Percentiles rank a stretch among this genome's conserved stretches.
phyloP scores from a whole-genome alignment of 2,888 invertebrate genomes.

The Quadroppia sp. region DNA sequence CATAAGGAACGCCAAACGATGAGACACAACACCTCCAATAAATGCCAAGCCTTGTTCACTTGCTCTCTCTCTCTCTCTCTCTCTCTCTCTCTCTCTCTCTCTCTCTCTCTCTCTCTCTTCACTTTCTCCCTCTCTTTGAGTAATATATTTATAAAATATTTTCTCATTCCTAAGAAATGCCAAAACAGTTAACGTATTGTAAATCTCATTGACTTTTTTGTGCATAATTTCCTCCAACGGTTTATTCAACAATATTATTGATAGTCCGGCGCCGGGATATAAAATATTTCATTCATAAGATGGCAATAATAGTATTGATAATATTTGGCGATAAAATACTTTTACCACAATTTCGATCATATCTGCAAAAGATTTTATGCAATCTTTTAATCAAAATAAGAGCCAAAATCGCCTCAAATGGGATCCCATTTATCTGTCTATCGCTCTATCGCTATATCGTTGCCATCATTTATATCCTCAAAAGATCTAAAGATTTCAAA shows the following conservation, averaged over 20 bases:
- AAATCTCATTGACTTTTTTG: background rate
- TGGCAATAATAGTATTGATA: constrained; percentile 4
- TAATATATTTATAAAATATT: constrained; percentile 15
- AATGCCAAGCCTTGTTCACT: constrained; percentile 31
- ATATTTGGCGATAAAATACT: constrained; percentile 19
- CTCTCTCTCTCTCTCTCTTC: constrained; percentile 29
- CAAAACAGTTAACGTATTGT: constrained; percentile 20
- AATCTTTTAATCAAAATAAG: constrained; percentile 2
- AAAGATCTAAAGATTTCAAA: constrained; percentile 29
- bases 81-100: constrained; percentile 35
- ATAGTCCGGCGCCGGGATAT: background rate
- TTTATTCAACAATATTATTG: background rate
- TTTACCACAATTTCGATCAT: constrained; percentile 34
- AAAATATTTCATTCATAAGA: constrained; percentile 34
- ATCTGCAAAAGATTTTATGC: background rate
- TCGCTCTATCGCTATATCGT: background rate
- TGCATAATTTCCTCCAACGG: background rate
- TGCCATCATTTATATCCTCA: constrained; percentile 22
- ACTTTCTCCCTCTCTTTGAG: background rate
- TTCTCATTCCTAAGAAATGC: background rate
- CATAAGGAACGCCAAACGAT: background rate
- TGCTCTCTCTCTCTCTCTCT: constrained; percentile 26
- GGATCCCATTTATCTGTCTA: constrained; percentile 10
- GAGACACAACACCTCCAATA: constrained; percentile 32
- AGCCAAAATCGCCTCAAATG: background rate